phyloP scores from a whole-genome alignment of 2,888 invertebrate species.

The Parnassius smintheus region DNA sequence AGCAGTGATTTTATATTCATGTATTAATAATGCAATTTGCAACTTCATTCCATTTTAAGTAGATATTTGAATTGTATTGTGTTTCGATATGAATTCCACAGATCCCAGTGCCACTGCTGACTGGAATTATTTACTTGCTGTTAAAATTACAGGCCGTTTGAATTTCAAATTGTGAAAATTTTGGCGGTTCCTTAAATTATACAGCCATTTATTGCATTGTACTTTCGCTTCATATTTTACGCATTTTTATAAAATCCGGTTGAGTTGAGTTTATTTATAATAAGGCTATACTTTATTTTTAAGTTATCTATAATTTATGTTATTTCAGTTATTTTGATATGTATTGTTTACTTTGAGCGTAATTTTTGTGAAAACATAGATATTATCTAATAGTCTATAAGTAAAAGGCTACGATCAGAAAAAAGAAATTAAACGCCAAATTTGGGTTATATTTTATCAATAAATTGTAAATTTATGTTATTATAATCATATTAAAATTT shows the following conservation, averaged over 20 bases:
- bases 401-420: too few species aligned
- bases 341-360: too few species aligned
- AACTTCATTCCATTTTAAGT: constrained; percentile 22
- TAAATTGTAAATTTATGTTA: too few species aligned
- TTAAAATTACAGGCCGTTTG: constrained; percentile 23
- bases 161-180: constrained; percentile 28
- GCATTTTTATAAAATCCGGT: background rate
- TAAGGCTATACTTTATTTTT: too few species aligned
- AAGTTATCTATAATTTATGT: too few species aligned
- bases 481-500: too few species aligned
- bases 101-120: constrained; percentile 18
- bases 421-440: too few species aligned
- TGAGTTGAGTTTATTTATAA: too few species aligned
- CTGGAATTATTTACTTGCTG: constrained; percentile 25
- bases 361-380: too few species aligned
- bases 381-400: too few species aligned
- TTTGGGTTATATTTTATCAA: too few species aligned
- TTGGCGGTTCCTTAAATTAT: constrained; percentile 10
- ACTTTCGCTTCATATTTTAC: background rate
- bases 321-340: too few species aligned
- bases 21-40: constrained; percentile 27
- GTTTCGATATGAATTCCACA: constrained; percentile 26
- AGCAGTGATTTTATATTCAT: constrained; percentile 24
- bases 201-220: background rate
- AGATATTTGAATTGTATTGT: constrained; percentile 23